Conservation (phyloP, 2,113 vertebrate species). For the Thunnus maccoyii region DNA sequence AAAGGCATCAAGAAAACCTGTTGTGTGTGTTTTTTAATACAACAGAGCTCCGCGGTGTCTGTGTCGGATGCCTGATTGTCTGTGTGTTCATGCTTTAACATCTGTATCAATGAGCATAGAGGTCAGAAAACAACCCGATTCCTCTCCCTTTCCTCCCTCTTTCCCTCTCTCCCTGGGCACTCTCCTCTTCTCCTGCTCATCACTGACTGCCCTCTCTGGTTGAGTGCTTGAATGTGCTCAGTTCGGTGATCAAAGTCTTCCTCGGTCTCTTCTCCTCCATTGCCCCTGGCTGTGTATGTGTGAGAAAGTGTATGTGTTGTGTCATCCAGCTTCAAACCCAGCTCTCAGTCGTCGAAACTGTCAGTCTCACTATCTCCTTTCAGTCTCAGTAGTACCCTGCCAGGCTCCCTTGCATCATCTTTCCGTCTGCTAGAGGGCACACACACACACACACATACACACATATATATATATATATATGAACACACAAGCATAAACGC, state of each 20-base stretch:
- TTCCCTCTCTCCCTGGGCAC: slow-evolving; percentile 53
- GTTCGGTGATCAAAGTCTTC: slow-evolving; percentile 85
- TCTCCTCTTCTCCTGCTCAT: slow-evolving; percentile 75
- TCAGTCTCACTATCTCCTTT: slow-evolving; percentile 71
- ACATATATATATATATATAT: slow-evolving; percentile 7
- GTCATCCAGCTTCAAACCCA: background rate
- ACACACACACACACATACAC: slow-evolving; percentile 10
- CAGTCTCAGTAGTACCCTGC: slow-evolving; percentile 67
- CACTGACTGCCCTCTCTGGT: slow-evolving; percentile 80
- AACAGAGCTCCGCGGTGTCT: slow-evolving; percentile 2
- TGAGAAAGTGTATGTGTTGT: slow-evolving; percentile 47
- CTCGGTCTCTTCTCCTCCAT: slow-evolving; percentile 80
- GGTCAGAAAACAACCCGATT: slow-evolving; percentile 73
- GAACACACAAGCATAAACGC: slow-evolving; percentile 28
- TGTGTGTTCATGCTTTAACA: slow-evolving; percentile 69
- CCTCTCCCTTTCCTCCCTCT: slow-evolving; percentile 15
- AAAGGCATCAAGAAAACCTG: slow-evolving; percentile 12
- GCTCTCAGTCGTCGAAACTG: slow-evolving; percentile 68
- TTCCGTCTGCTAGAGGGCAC: slow-evolving; percentile 64
- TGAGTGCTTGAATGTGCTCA: slow-evolving; percentile 82
- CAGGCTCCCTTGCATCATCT: slow-evolving; percentile 72
- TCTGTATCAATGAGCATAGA: slow-evolving; percentile 77
- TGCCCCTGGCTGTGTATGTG: slow-evolving; percentile 72
- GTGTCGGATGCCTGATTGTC: slow-evolving; percentile 52
- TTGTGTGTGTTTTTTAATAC: slow-evolving; percentile 8